Evolutionary conservation across 2,113 vertebrate genomes (phyloP).

Genomic region (Eulemur rufifrons): DNA sequence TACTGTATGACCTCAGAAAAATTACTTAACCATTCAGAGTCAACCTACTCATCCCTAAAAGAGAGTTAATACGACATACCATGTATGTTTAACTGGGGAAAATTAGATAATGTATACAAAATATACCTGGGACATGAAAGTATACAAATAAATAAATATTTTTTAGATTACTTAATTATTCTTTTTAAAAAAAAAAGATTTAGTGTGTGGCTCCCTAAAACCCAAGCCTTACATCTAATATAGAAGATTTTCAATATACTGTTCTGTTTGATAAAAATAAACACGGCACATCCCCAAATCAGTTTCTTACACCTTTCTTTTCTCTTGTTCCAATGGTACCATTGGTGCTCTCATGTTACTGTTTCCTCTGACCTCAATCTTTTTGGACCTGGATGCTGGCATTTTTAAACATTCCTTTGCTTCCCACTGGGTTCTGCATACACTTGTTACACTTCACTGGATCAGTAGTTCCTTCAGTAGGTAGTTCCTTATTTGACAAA

Average conservation of each 20-base stretch:
- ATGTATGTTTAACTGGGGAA: not conserved
- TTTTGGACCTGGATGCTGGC: not conserved
- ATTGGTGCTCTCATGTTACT: rapidly evolving
- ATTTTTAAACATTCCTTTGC: not conserved
- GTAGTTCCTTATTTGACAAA: not conserved
- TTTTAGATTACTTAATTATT: not conserved
- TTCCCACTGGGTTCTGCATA: not conserved
- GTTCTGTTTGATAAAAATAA: not conserved
- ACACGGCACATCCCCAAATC: not conserved
- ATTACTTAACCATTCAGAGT: not conserved
- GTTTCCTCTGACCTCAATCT: not conserved
- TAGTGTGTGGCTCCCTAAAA: not conserved
- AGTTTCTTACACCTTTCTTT: not conserved
- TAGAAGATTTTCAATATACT: not conserved
- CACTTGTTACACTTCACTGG: not conserved
- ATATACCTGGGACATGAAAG: not conserved
- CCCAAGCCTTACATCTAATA: not conserved
- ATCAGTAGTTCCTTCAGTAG: not conserved
- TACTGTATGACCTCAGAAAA: not conserved
- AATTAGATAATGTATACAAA: not conserved
- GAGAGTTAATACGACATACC: not conserved
- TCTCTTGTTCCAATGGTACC: not conserved
- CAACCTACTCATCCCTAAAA: not conserved
- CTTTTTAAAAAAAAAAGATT: not conserved
- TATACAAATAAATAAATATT: not conserved